Base-by-base conservation (phyloP, 2,888 invertebrate species). In the Ormyrus thymus region DNA sequence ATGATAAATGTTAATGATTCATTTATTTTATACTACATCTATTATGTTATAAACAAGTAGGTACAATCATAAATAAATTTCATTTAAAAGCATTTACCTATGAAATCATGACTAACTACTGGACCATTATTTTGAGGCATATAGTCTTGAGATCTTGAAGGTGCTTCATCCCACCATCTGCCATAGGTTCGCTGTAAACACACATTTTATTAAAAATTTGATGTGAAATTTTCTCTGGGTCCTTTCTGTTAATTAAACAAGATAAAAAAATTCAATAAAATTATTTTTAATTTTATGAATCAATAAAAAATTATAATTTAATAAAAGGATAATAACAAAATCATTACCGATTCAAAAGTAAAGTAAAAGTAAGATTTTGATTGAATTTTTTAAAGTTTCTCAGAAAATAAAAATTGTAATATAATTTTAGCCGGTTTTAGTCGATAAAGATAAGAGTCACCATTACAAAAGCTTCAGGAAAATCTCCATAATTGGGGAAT, bases 401-500 rank as follows among this genome's bases (percentile, higher is more conserved):
- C 64, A 51, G 10, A 50, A 64, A 48, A 48, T n/a, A 45, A 64
- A 45, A 64, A 68, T n/a, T 48, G 55, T 5, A 9, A 70, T n/a
- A 13, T 51, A 5, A 43, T 15, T 8, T 50, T 11, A 66, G n/a
- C 11, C 15, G 6, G 4, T 48, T 1, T 8, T 9, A 69, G 46
- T 7, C 7, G 56, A 43, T 8, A 9, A 10, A 13, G 7, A 68
- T 53, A 62, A 58, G 29, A 29, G 29, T 92, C 91, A 97, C 97
- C 94, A 97, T 95, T 78, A 96, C 95, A 91, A 95, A 97, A 11
- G 97, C 95, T 90, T 97, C 95, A 9, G 97, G 96, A 91, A 95
- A 97, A 89, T 98, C 97, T 15, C 97, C 97, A 90, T 97, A 97
- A 82, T 94, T 93, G 0, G 97, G 97, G 91, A 94, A 97, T 89